These are phyloP conservation scores for Perizoma flavofasciatum DNA, from an alignment of 2,888 invertebrate species.

Conservation along the genomic window DNA sequence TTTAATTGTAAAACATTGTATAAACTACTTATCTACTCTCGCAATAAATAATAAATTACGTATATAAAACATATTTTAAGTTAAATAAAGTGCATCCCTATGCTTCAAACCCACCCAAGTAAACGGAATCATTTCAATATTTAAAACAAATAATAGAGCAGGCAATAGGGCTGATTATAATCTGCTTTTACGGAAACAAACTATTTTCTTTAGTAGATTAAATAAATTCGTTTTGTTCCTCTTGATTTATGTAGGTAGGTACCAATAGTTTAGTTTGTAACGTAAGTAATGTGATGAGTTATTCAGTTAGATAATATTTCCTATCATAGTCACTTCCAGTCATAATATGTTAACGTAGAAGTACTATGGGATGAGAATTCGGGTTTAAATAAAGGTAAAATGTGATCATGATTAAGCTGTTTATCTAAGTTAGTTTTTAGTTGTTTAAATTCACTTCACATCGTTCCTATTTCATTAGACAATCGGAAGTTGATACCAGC, in stretches of 20 bases:
- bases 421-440: slow-evolving; percentile 56
- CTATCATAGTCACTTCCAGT: slow-evolving; percentile 82
- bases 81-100: not conserved
- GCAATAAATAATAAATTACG: slow-evolving; percentile 19
- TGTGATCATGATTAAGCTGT: slow-evolving; percentile 71
- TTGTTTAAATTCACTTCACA: slow-evolving; percentile 56
- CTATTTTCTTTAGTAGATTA: slow-evolving; percentile 49
- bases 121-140: no score
- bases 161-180: slow-evolving; percentile 57
- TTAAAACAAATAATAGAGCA: slow-evolving; percentile 36
- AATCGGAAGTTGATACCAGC: slow-evolving; percentile 56
- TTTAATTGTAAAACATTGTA: slow-evolving; percentile 74
- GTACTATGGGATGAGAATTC: slow-evolving; percentile 65
- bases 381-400: slow-evolving; percentile 60
- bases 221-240: slow-evolving; percentile 68
- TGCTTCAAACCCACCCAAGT: no score
- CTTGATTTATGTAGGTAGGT: slow-evolving; percentile 47
- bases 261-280: slow-evolving; percentile 62
- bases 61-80: not conserved
- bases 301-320: slow-evolving; percentile 66
- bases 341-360: slow-evolving; percentile 81
- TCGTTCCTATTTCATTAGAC: slow-evolving; percentile 74
- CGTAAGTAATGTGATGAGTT: slow-evolving; percentile 75
- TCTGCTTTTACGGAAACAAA: slow-evolving; percentile 3
- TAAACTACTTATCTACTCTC: slow-evolving; percentile 54